These are phyloP conservation scores for Castor canadensis DNA, from an alignment of 2,113 vertebrate species.

Conservation along the genomic window DNA sequence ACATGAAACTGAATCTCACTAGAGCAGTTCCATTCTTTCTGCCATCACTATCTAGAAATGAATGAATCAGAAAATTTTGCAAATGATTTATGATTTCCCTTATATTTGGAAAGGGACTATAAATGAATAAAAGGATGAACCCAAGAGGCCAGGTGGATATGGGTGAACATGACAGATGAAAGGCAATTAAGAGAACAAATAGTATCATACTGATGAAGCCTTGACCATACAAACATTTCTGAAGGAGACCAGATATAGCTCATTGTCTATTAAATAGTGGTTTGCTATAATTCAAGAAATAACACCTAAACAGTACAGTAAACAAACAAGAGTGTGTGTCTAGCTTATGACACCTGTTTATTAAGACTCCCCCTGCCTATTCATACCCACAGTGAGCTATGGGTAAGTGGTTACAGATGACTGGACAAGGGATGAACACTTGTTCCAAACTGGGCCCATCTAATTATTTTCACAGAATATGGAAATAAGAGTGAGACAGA, in stretches of 20 bases:
- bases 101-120: constrained; percentile 69
- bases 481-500: neutral
- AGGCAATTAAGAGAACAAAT: constrained; percentile 72
- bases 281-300: constrained; percentile 21
- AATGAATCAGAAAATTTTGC: constrained; percentile 61
- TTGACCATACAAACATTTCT: constrained; percentile 46
- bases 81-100: constrained; percentile 68
- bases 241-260: constrained; percentile 61
- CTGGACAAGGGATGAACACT: neutral
- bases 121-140: constrained; percentile 55
- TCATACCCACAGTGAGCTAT: neutral
- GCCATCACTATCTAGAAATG: constrained; percentile 46
- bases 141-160: constrained; percentile 4
- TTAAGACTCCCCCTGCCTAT: neutral
- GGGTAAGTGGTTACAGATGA: neutral
- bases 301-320: neutral
- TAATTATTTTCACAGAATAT: constrained; percentile 37
- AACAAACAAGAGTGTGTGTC: neutral
- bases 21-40: constrained; percentile 54
- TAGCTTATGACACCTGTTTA: neutral
- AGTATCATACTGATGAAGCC: constrained; percentile 41
- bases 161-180: constrained; percentile 61
- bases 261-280: neutral
- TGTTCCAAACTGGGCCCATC: neutral
- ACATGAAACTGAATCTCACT: constrained; percentile 62